These are phyloP conservation scores for Cotesia vestalis DNA, from an alignment of 1,140 invertebrate species.

Conservation along the genomic window DNA sequence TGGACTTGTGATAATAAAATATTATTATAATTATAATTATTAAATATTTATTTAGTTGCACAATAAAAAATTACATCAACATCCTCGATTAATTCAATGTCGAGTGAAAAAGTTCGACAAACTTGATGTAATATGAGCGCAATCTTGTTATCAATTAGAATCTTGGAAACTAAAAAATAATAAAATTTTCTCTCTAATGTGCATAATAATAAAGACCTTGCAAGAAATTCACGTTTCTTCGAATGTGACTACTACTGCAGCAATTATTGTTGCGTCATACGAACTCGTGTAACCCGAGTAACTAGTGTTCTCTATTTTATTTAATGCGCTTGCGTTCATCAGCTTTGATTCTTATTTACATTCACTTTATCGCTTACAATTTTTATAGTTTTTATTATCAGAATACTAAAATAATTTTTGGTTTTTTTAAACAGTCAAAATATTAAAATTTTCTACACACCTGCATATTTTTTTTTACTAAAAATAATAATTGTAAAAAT, in stretches of 20 bases:
- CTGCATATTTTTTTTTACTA: too few species aligned
- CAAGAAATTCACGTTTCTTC: constrained; percentile 22
- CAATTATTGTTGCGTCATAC: constrained; percentile 38
- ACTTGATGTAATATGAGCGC: constrained; percentile 12
- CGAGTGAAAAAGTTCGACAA: constrained; percentile 16
- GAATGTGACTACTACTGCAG: background rate
- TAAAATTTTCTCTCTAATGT: constrained; percentile 4
- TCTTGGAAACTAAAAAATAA: background rate
- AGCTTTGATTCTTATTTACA: background rate
- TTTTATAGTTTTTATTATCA: background rate
- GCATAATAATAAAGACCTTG: constrained; percentile 21
- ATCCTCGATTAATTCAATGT: constrained; percentile 28
- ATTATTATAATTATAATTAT: too few species aligned
- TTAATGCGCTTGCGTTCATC: constrained; percentile 1
- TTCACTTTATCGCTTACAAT: background rate
- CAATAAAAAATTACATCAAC: background rate
- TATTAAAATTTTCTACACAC: too few species aligned
- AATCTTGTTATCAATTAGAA: constrained; percentile 6
- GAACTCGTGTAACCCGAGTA: constrained; percentile 35
- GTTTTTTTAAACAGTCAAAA: too few species aligned
- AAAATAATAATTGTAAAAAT: too few species aligned
- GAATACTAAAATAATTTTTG: too few species aligned
- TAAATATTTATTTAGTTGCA: background rate
- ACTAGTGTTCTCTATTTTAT: constrained; percentile 13
- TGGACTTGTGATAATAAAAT: too few species aligned